These are phyloP conservation scores for Peribatodes rhomboidaria DNA, from an alignment of 2,888 invertebrate species.

Conservation along the genomic window DNA sequence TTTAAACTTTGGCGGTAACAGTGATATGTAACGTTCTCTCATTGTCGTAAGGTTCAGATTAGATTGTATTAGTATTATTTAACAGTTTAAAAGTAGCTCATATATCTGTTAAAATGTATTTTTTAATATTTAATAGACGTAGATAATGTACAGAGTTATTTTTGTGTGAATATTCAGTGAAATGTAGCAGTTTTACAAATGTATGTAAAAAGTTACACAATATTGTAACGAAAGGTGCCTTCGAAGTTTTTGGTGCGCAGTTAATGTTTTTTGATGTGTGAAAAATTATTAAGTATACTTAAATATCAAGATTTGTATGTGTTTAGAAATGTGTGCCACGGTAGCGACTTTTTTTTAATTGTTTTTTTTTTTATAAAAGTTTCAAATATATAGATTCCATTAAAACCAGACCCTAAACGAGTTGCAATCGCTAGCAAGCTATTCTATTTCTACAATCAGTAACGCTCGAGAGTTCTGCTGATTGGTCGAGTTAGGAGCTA, in stretches of 20 bases:
- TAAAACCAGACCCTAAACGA: background rate
- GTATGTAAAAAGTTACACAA: slow-evolving; percentile 22
- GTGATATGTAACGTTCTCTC: slow-evolving; percentile 50
- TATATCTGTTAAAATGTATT: slow-evolving; percentile 40
- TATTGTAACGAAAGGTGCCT: slow-evolving; percentile 58
- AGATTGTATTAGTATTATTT: slow-evolving; percentile 57
- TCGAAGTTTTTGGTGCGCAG: slow-evolving; percentile 58
- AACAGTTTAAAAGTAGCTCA: slow-evolving; percentile 43
- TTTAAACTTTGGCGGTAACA: slow-evolving; percentile 21
- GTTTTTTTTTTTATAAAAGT: too few species aligned
- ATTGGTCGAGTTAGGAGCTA: too few species aligned
- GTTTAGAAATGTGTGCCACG: slow-evolving; percentile 1
- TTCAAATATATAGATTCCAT: background rate
- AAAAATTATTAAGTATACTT: background rate
- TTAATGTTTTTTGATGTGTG: slow-evolving; percentile 38
- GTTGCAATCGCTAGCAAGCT: too few species aligned
- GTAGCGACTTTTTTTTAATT: background rate
- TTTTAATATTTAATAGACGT: slow-evolving; percentile 16
- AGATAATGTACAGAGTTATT: slow-evolving; percentile 25
- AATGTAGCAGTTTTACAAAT: slow-evolving; percentile 40
- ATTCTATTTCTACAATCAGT: too few species aligned
- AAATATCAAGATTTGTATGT: background rate
- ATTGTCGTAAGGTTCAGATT: slow-evolving; percentile 61
- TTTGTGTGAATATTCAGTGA: slow-evolving; percentile 36
- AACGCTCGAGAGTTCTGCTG: too few species aligned